phyloP scores from a whole-genome alignment of 2,113 vertebrate genomes.

The Mionectes macconnelli region DNA sequence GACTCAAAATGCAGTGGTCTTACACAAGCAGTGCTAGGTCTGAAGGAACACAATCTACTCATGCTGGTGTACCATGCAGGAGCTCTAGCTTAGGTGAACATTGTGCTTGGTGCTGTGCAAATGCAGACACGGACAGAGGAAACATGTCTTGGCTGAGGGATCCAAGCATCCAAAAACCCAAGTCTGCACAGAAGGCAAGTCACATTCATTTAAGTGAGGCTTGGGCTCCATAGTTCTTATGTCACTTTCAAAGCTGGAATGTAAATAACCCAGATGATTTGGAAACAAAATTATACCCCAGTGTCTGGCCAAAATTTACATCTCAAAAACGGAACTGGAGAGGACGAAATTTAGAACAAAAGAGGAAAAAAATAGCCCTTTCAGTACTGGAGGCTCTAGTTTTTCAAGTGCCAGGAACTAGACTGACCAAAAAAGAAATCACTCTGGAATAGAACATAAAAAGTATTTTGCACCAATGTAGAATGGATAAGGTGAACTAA shows the following conservation, averaged over 20 bases:
- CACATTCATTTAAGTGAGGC: background rate
- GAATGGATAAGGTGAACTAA: background rate
- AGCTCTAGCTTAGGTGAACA: background rate
- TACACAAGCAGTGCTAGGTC: background rate
- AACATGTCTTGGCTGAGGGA: background rate
- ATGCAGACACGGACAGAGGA: background rate
- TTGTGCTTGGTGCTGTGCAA: background rate
- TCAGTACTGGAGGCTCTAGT: background rate
- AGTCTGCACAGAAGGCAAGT: background rate
- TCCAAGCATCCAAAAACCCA: background rate
- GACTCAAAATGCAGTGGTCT: background rate
- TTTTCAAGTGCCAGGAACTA: background rate
- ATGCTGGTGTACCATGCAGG: background rate
- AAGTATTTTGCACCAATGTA: background rate
- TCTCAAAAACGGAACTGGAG: background rate
- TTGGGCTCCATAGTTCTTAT: background rate
- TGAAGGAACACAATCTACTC: background rate
- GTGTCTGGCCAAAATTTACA: background rate
- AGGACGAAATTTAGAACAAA: background rate
- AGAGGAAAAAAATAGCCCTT: rapidly evolving
- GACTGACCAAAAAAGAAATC: background rate
- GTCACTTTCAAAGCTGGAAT: background rate
- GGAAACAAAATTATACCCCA: background rate
- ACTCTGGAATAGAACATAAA: background rate
- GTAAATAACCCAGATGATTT: background rate